Evolutionary conservation across 2,888 invertebrate genomes (phyloP).

Genomic region (Pocota personata): DNA sequence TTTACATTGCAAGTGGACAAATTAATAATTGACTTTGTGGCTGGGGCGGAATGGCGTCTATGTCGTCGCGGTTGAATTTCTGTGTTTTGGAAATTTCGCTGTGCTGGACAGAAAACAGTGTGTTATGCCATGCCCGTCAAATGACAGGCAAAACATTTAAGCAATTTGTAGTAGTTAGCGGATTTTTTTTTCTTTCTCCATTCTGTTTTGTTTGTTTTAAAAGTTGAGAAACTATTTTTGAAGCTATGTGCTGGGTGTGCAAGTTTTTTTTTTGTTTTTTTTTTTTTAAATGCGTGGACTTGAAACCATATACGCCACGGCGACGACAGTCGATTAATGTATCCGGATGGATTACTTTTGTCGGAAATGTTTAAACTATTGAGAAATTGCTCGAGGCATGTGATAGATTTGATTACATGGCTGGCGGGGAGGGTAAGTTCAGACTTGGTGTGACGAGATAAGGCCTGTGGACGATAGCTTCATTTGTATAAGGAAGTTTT

Average conservation of each 20-base stretch:
- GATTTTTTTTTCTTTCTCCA: slow-evolving; percentile 8
- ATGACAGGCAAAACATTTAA: slow-evolving; percentile 52
- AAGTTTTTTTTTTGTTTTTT: background rate
- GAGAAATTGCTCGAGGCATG: slow-evolving; percentile 1
- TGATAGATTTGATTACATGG: background rate
- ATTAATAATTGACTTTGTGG: slow-evolving; percentile 47
- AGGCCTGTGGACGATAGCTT: too few species aligned
- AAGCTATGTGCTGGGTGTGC: background rate
- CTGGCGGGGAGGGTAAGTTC: background rate
- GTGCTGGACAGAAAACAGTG: slow-evolving; percentile 43
- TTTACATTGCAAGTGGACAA: slow-evolving; percentile 47
- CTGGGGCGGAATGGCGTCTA: slow-evolving; percentile 4
- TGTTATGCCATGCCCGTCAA: slow-evolving; percentile 52
- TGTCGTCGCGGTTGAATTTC: background rate
- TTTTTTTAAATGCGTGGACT: background rate
- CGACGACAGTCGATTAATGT: background rate
- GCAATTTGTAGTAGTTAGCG: slow-evolving; percentile 53
- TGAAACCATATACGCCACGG: slow-evolving; percentile 7
- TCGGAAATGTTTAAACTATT: slow-evolving; percentile 23
- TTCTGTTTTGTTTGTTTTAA: slow-evolving; percentile 6
- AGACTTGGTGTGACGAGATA: background rate
- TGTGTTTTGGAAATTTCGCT: slow-evolving; percentile 30
- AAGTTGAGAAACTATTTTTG: slow-evolving; percentile 18
- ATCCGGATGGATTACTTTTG: slow-evolving; percentile 21
- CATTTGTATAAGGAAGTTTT: too few species aligned